These are phyloP conservation scores for Tetramorium bicarinatum DNA, from an alignment of 2,888 invertebrate species.

Conservation along the genomic window DNA sequence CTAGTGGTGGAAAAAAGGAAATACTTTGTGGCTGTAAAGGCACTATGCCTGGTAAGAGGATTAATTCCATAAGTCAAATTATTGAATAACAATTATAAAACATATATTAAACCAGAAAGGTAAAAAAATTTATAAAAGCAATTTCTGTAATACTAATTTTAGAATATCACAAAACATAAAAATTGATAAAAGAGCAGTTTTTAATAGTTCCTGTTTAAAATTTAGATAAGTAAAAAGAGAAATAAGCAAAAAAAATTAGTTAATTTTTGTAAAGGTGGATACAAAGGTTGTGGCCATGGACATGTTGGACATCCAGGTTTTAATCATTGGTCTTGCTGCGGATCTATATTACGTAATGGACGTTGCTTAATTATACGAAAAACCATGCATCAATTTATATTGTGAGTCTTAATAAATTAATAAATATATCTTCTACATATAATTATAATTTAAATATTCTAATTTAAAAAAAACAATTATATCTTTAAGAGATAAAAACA, in stretches of 20 bases:
- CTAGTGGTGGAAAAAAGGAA: slow-evolving; percentile 91
- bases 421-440: slow-evolving; percentile 20
- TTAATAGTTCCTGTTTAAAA: background rate
- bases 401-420: slow-evolving; percentile 39
- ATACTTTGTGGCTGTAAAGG: slow-evolving; percentile 91
- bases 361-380: slow-evolving; percentile 76
- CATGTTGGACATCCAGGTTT: slow-evolving; percentile 93
- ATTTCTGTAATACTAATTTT: background rate
- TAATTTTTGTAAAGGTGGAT: slow-evolving; percentile 82
- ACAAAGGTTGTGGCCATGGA: slow-evolving; percentile 92
- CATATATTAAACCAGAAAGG: slow-evolving; percentile 10
- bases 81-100: background rate
- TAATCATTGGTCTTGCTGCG: slow-evolving; percentile 95
- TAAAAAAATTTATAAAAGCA: background rate
- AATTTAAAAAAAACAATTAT: background rate
- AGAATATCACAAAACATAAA: background rate
- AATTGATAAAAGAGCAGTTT: background rate
- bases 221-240: background rate
- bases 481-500: background rate
- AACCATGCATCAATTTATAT: slow-evolving; percentile 72
- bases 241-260: slow-evolving; percentile 12
- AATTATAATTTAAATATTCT: background rate
- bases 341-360: slow-evolving; percentile 83
- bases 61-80: background rate
- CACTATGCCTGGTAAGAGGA: slow-evolving; percentile 90